Evolutionary conservation across 1,140 invertebrate genomes (phyloP).

Genomic region (Sarcophaga bullata): DNA sequence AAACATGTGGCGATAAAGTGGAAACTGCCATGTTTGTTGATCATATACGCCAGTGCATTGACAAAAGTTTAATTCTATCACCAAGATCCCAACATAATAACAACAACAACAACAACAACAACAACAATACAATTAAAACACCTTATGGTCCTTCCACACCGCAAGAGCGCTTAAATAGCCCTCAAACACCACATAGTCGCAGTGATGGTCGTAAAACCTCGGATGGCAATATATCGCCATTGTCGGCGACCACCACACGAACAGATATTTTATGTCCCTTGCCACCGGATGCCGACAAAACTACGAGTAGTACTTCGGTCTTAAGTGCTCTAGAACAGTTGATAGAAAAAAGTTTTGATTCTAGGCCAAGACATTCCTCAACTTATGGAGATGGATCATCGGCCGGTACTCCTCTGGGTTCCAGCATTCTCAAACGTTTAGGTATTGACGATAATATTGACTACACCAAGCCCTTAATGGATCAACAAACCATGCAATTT

Average conservation of each 20-base stretch:
- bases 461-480: slow-evolving; percentile 89
- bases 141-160: slow-evolving; percentile 67
- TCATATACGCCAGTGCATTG: slow-evolving; percentile 88
- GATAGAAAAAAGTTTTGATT: slow-evolving; percentile 97
- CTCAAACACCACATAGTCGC: slow-evolving; percentile 64
- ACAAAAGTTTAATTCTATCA: slow-evolving; percentile 73
- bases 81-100: slow-evolving; percentile 44
- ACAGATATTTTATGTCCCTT: slow-evolving; percentile 42
- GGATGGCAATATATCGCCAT: slow-evolving; percentile 66
- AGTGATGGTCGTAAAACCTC: slow-evolving; percentile 43
- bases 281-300: slow-evolving; percentile 48
- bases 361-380: slow-evolving; percentile 76
- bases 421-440: slow-evolving; percentile 89
- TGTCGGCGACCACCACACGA: slow-evolving; percentile 67
- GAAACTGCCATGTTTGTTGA: slow-evolving; percentile 93
- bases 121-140: slow-evolving; percentile 17
- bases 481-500: slow-evolving; percentile 85
- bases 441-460: slow-evolving; percentile 95
- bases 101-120: slow-evolving; percentile 31
- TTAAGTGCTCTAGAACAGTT: slow-evolving; percentile 95
- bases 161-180: slow-evolving; percentile 69
- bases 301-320: slow-evolving; percentile 81
- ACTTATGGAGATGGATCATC: slow-evolving; percentile 53
- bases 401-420: slow-evolving; percentile 78
- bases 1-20: slow-evolving; percentile 95